phyloP scores from a whole-genome alignment of 2,113 vertebrate species.

The Dermatemys mawii region DNA sequence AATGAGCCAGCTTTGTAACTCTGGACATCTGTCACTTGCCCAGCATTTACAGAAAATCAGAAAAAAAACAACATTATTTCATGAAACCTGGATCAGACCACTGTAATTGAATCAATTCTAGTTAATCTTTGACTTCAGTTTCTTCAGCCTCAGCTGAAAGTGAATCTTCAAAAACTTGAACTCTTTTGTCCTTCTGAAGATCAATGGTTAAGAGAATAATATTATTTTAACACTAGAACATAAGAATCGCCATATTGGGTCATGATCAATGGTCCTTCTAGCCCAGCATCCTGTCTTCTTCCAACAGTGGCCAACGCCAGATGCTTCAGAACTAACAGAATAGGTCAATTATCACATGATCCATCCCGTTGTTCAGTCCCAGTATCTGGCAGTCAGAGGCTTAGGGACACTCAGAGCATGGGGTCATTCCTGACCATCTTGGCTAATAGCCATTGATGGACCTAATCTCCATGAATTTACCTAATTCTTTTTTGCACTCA shows the following conservation, averaged over 20 bases:
- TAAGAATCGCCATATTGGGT: background rate
- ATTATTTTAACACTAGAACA: background rate
- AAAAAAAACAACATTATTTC: background rate
- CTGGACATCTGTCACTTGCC: background rate
- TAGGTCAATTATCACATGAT: background rate
- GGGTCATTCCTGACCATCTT: too few relatives aligned
- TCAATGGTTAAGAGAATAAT: too few relatives aligned
- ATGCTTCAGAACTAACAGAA: background rate
- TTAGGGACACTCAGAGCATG: too few relatives aligned
- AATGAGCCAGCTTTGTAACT: background rate
- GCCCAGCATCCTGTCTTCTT: background rate
- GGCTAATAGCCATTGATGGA: too few relatives aligned
- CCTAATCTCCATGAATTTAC: too few relatives aligned
- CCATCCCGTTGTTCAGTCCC: background rate
- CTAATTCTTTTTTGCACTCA: too few relatives aligned
- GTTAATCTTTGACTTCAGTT: background rate
- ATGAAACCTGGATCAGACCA: background rate
- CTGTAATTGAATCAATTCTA: background rate
- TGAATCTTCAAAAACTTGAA: background rate
- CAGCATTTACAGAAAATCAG: background rate
- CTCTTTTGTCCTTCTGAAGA: background rate
- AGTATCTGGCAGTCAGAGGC: background rate
- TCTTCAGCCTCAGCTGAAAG: background rate
- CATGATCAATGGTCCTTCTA: background rate
- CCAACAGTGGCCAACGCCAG: background rate